These are phyloP conservation scores for Periophthalmus modestus DNA, from an alignment of 2,113 vertebrate genomes.

Conservation along the genomic window DNA sequence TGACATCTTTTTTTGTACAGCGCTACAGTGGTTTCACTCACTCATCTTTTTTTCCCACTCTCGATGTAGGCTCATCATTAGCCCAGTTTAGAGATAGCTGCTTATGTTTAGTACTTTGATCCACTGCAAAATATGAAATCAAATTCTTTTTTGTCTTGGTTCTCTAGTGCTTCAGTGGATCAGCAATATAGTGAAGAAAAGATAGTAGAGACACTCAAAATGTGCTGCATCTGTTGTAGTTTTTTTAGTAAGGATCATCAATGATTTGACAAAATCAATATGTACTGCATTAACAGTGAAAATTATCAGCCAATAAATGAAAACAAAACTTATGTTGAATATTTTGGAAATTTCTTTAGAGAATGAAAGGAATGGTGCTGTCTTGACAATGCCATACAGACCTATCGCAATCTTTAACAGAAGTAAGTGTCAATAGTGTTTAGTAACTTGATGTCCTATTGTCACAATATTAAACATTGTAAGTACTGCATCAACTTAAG, in stretches of 20 bases:
- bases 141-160: not conserved
- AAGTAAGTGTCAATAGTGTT: no score
- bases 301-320: no score
- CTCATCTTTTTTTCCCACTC: not conserved
- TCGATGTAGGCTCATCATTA: constrained; percentile 5
- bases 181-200: no score
- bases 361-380: not conserved
- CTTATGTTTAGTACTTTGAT: not conserved
- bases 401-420: not conserved
- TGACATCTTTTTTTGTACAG: not conserved
- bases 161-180: not conserved
- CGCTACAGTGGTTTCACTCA: constrained; percentile 5
- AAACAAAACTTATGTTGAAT: not conserved
- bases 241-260: not conserved
- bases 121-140: not conserved
- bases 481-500: not conserved
- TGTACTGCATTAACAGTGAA: no score
- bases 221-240: no score
- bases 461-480: not conserved
- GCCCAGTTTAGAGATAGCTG: not conserved
- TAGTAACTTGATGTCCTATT: no score
- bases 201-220: no score
- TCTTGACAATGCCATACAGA: not conserved
- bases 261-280: not conserved
- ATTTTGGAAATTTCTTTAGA: not conserved